Evolutionary conservation across 2,888 invertebrate genomes (phyloP), one percentile per base, ranked within the genome.

Genomic region (Carabus problematicus): DNA sequence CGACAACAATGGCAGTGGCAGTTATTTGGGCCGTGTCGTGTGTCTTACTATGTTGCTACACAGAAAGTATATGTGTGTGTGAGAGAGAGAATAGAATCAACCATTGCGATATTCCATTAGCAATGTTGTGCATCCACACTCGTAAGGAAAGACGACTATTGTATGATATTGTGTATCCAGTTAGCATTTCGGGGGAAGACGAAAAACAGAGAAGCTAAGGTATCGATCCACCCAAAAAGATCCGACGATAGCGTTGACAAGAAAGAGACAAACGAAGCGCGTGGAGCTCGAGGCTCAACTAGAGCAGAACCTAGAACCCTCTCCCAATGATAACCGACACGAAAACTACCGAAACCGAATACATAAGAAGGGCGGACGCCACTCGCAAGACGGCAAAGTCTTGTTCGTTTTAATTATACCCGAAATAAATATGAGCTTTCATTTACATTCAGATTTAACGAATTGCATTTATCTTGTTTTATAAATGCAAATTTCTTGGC

Each of bases 401-500:
- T 60, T 60, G 67, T 60, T 67, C 41, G 60, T 67, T 67, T 60
- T 67, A 67, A 67, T 67, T 67, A 67, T 67, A 58, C 67, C 52
- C 54, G 52, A 52, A 60, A 67, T 67, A 67, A 67, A 67, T 67
- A 67, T 67, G 29, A 3, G 29, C 29, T 29, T 29, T 29, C 29
- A 29, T 29, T 29, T 29, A 29, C 29, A 29, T 29, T 29, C 29
- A 29, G 29, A 29, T 29, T 29, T 29, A 29, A 29, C 29, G 29
- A 29, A 29, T 29, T 29, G 6, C 29, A 29, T 29, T 29, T 29
- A 29, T 29, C 29, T 29, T 29, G 3, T 29, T 29, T 29, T 29
- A 29, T 29, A 29, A 29, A 29, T 29, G 29, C 29, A 29, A 29
- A 29, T 29, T 29, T 29, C 29, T 29, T 6, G 29, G 29, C 29